A percentile compares a stretch with the other conserved stretches of the same genome.
phyloP scores from a whole-genome alignment of 2,797 vertebrate genomes.

The Sebastes goodei region DNA sequence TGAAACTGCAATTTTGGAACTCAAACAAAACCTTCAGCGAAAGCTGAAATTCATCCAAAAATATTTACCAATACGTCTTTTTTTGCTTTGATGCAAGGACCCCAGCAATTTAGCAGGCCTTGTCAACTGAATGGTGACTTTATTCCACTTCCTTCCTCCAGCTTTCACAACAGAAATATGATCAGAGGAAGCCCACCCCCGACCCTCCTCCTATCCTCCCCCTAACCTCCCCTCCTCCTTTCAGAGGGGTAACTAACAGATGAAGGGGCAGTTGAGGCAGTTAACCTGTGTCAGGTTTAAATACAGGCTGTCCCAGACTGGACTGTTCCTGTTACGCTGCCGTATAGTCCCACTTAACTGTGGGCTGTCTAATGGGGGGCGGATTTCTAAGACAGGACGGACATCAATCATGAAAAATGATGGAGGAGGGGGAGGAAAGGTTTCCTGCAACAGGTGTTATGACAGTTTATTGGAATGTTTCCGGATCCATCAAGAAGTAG shows the following conservation, averaged over 20 bases:
- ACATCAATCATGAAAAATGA: slow-evolving; percentile 67
- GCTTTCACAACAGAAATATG: slow-evolving; percentile 25
- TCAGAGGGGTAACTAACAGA: slow-evolving; percentile 35
- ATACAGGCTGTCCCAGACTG: slow-evolving; percentile 44
- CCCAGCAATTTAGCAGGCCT: not conserved
- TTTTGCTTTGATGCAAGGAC: not conserved
- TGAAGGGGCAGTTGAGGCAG: slow-evolving; percentile 53
- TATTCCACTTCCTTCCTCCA: not conserved
- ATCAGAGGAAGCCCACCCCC: not conserved
- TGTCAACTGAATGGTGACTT: slow-evolving; percentile 30
- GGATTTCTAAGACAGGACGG: slow-evolving; percentile 42
- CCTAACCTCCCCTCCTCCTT: not conserved
- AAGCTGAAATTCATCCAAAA: slow-evolving; percentile 26
- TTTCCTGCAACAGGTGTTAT: slow-evolving; percentile 63
- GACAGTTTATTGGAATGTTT: slow-evolving; percentile 49
- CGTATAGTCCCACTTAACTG: slow-evolving; percentile 34
- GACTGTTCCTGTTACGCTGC: slow-evolving; percentile 8
- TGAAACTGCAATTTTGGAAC: slow-evolving; percentile 24
- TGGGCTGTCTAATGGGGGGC: slow-evolving; percentile 26
- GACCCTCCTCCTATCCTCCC: not conserved
- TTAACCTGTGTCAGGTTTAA: slow-evolving; percentile 75
- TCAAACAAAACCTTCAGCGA: slow-evolving; percentile 23
- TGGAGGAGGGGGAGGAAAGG: slow-evolving; percentile 27
- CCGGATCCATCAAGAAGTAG: slow-evolving; percentile 17
- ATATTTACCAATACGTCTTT: not conserved